A percentile compares a stretch with the other conserved stretches of the same genome.
Evolutionary conservation across 2,888 invertebrate species (phyloP).

Genomic region (Thymelicus acteon): DNA sequence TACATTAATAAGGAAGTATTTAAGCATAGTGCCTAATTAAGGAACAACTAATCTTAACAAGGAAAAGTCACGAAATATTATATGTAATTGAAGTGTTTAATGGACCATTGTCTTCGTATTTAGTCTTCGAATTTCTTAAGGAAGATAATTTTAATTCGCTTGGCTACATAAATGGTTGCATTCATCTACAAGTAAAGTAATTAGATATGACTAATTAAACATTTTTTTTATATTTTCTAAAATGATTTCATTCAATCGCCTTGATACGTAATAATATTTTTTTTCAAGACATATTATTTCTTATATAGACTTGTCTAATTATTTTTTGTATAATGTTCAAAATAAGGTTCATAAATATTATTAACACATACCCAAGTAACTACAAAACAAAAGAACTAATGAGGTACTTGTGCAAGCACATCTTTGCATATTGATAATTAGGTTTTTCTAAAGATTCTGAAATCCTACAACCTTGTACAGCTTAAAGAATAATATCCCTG

Average conservation of each 20-base stretch:
- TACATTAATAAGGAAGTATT: not conserved
- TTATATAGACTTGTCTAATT: too few species aligned
- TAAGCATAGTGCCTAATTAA: not conserved
- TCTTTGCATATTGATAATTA: constrained; percentile 1
- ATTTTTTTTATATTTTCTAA: too few species aligned
- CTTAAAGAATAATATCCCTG: not conserved
- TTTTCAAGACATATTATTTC: too few species aligned
- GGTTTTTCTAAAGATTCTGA: constrained; percentile 11
- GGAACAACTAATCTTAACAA: not conserved
- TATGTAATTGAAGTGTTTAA: not conserved
- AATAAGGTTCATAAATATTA: not conserved
- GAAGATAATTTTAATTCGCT: too few species aligned
- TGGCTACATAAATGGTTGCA: too few species aligned
- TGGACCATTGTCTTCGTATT: not conserved
- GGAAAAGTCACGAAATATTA: too few species aligned
- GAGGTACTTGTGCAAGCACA: not conserved
- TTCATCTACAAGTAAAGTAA: too few species aligned
- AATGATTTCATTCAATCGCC: too few species aligned
- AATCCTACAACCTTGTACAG: constrained; percentile 24
- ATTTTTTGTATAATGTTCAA: too few species aligned
- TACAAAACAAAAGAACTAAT: not conserved
- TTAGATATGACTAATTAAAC: too few species aligned
- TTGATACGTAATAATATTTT: too few species aligned
- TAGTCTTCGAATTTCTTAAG: too few species aligned
- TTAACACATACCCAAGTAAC: not conserved